Conservation (phyloP, 2,113 vertebrate genomes). For the Misgurnus anguillicaudatus region DNA sequence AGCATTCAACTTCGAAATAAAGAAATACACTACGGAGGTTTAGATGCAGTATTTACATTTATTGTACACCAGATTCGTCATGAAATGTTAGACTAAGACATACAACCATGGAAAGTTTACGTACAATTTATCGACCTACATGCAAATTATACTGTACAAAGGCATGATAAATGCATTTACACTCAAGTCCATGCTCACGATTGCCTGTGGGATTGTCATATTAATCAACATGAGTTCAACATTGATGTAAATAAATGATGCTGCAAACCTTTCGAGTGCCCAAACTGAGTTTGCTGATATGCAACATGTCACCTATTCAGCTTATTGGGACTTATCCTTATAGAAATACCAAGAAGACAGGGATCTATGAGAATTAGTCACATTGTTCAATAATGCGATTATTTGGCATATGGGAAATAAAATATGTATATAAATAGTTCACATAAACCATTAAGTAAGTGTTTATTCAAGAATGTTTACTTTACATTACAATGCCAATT, state of each 20-base stretch:
- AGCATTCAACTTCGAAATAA: background rate
- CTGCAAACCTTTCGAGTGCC: background rate
- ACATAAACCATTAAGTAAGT: background rate
- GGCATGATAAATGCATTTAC: constrained; percentile 22
- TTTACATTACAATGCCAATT: background rate
- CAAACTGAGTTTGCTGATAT: background rate
- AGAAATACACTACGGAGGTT: background rate
- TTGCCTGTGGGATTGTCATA: constrained; percentile 24
- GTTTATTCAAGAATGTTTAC: too few relatives aligned
- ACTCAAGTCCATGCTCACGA: constrained; percentile 19
- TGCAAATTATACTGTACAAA: constrained; percentile 33
- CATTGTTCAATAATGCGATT: background rate
- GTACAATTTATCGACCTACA: constrained; percentile 33
- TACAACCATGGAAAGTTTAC: constrained; percentile 35
- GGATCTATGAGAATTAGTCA: background rate
- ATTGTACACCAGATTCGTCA: constrained; percentile 45
- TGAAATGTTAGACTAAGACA: constrained; percentile 32
- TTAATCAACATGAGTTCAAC: background rate
- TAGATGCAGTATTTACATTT: constrained; percentile 44
- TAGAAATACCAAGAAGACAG: background rate
- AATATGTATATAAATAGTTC: constrained; percentile 5
- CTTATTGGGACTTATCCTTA: background rate
- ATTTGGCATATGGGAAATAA: constrained; percentile 9
- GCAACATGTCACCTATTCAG: background rate
- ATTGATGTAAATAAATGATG: background rate